These are phyloP conservation scores for Poeciliopsis retropinna DNA, from an alignment of 2,113 vertebrate species.

Conservation along the genomic window DNA sequence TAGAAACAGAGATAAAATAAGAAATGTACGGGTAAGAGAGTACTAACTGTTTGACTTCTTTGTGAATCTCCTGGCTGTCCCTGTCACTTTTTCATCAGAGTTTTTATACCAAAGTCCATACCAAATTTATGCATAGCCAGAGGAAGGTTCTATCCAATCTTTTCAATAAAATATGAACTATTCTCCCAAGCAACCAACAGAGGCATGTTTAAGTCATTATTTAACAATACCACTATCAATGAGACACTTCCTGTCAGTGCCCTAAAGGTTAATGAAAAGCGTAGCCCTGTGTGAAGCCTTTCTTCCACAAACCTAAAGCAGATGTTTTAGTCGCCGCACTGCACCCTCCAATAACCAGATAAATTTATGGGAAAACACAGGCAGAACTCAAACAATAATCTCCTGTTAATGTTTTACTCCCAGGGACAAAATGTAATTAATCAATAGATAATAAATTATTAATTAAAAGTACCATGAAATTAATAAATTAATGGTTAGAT, in stretches of 20 bases:
- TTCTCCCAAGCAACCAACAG: conserved; percentile 21
- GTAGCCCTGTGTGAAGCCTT: conserved; percentile 32
- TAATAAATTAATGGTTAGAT: too few relatives aligned
- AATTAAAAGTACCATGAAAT: too few relatives aligned
- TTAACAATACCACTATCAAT: conserved; percentile 58
- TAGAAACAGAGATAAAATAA: conserved; percentile 4
- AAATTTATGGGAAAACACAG: conserved; percentile 51
- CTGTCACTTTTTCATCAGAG: conserved; percentile 1
- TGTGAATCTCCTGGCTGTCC: neutral
- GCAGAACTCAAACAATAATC: conserved; percentile 41
- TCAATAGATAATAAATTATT: too few relatives aligned
- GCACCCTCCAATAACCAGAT: conserved; percentile 54
- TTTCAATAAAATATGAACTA: conserved; percentile 59
- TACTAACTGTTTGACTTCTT: neutral
- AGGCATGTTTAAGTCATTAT: conserved; percentile 49
- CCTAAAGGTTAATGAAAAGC: conserved; percentile 59
- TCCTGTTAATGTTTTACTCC: too few relatives aligned
- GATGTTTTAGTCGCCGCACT: conserved; percentile 64
- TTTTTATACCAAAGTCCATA: conserved; percentile 10
- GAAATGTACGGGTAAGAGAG: conserved; percentile 8
- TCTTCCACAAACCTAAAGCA: conserved; percentile 61
- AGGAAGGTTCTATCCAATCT: conserved; percentile 37
- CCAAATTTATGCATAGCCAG: neutral
- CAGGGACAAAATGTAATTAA: too few relatives aligned
- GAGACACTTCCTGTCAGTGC: conserved; percentile 56